A percentile compares a stretch with the other conserved stretches of the same genome.
Conservation (phyloP, 2,797 vertebrate genomes). For the Acanthornis magna region DNA sequence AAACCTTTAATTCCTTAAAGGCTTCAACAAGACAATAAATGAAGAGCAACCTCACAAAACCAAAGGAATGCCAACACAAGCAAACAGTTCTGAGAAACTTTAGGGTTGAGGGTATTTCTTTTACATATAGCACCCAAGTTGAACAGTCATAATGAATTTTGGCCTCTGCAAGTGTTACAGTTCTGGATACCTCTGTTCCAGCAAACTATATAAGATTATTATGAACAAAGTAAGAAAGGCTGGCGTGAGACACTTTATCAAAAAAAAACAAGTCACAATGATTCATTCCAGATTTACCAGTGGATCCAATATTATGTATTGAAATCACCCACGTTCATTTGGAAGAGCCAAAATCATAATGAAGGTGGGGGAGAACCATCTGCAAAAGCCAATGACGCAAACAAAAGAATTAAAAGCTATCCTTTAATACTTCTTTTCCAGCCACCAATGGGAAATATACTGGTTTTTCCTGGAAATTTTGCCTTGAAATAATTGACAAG, state of each 20-base stretch:
- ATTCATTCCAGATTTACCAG: not conserved
- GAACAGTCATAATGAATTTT: not conserved
- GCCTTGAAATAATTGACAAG: not conserved
- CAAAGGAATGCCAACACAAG: not conserved
- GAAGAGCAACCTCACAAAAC: not conserved
- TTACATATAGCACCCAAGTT: not conserved
- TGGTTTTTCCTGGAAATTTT: not conserved
- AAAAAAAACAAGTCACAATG: not conserved
- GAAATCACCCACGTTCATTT: not conserved
- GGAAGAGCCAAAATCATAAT: not conserved
- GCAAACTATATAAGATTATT: not conserved
- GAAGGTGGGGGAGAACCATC: not conserved
- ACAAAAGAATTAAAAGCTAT: not conserved
- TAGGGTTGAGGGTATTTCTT: not conserved
- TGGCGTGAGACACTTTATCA: not conserved
- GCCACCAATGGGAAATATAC: not conserved
- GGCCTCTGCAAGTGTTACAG: not conserved
- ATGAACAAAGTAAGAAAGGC: not conserved
- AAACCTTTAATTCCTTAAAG: not conserved
- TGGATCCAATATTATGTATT: not conserved
- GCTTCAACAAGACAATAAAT: not conserved
- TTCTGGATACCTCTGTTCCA: not conserved
- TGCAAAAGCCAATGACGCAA: not conserved
- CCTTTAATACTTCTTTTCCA: not conserved
- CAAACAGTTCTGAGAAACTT: not conserved